Evolutionary conservation across 2,888 invertebrate genomes (phyloP).

Genomic region (Nemotelus nigrinus): DNA sequence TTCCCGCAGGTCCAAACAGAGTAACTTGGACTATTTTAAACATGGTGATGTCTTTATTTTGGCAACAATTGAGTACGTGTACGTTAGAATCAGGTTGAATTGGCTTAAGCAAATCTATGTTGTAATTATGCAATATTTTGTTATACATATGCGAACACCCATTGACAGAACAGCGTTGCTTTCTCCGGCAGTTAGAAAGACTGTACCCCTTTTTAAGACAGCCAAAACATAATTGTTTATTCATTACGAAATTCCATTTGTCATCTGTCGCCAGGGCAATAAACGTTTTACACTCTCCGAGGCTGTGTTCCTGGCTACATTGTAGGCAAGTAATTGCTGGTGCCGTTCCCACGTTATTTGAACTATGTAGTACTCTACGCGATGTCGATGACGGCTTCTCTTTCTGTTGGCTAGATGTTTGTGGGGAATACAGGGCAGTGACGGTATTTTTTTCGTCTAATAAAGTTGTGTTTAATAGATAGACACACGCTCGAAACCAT

Average conservation of each 20-base stretch:
- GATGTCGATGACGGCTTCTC: not conserved
- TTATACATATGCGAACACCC: constrained; percentile 45
- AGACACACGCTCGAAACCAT: not conserved
- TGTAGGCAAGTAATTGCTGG: not conserved
- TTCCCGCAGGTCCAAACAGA: constrained; percentile 6
- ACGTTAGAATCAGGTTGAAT: not conserved
- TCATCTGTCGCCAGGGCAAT: not conserved
- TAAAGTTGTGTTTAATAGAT: not conserved
- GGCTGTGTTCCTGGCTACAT: constrained; percentile 10
- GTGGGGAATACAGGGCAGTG: not conserved
- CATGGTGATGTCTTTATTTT: not conserved
- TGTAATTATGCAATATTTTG: not conserved
- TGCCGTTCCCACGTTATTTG: not conserved
- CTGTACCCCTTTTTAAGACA: not conserved
- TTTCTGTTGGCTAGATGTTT: not conserved
- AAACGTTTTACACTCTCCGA: not conserved
- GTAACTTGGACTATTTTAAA: constrained; percentile 9
- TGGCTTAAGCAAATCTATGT: not conserved
- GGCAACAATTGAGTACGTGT: constrained; percentile 7
- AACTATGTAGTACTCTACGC: not conserved
- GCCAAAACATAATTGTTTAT: not conserved
- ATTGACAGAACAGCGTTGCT: constrained; percentile 9
- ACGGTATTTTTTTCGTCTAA: not conserved
- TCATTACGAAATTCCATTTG: not conserved
- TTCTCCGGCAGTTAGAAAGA: constrained; percentile 24